These are phyloP conservation scores for Gulo gulo DNA, from an alignment of 2,113 vertebrate species.

Conservation along the genomic window DNA sequence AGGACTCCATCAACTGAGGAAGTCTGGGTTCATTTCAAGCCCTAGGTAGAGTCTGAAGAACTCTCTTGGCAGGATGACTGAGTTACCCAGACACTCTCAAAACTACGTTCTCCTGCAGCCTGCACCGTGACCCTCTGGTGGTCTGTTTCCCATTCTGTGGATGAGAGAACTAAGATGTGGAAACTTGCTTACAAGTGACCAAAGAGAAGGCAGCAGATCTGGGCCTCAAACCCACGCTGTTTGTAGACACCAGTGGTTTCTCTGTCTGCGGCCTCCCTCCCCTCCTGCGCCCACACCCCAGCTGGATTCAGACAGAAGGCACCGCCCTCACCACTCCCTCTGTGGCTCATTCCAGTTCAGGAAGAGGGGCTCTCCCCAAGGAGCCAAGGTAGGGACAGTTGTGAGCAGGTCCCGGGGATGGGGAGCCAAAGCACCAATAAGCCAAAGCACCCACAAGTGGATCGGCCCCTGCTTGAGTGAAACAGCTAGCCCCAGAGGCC, in stretches of 20 bases:
- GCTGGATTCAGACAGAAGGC: background rate
- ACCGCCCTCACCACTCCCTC: rapidly evolving
- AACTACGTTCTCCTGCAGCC: rapidly evolving
- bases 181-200: background rate
- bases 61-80: background rate
- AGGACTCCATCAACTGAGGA: background rate
- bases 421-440: background rate
- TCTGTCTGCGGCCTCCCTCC: background rate
- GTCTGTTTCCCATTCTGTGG: background rate
- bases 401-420: background rate
- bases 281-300: rapidly evolving
- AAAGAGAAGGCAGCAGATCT: background rate
- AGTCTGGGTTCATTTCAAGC: background rate
- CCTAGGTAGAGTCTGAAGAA: rapidly evolving
- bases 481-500: background rate
- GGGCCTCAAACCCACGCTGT: background rate
- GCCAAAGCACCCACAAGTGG: background rate
- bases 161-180: background rate
- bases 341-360: rapidly evolving
- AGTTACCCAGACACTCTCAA: background rate
- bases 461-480: rapidly evolving
- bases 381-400: background rate
- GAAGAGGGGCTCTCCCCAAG: rapidly evolving
- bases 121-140: no score
- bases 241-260: rapidly evolving